These are phyloP conservation scores for Eurystomus glaucurus DNA, from an alignment of 2,797 vertebrate genomes.

Conservation along the genomic window DNA sequence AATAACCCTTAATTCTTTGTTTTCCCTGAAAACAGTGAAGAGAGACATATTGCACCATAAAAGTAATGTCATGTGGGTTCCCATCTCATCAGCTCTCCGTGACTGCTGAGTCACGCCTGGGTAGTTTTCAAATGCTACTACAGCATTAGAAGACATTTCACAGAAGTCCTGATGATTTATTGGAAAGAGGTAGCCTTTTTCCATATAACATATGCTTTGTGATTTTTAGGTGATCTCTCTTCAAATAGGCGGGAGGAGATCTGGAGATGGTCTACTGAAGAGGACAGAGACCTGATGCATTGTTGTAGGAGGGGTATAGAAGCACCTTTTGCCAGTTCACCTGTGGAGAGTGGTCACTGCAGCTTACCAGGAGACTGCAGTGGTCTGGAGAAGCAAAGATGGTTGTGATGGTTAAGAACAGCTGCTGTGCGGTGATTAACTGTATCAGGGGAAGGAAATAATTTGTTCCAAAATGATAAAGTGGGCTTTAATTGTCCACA, in stretches of 20 bases:
- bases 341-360: background rate
- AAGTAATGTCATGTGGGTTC: conserved; percentile 55
- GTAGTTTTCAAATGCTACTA: conserved; percentile 34
- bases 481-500: conserved; percentile 79
- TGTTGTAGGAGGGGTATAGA: background rate
- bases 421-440: conserved; percentile 39
- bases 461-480: conserved; percentile 73
- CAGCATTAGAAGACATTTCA: background rate
- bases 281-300: background rate
- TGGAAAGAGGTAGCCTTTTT: background rate
- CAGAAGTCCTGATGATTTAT: background rate
- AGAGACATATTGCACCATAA: conserved; percentile 57
- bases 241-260: background rate
- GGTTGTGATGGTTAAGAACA: background rate
- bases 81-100: conserved; percentile 50
- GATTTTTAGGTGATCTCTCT: background rate
- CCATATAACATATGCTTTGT: background rate
- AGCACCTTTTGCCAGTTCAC: background rate
- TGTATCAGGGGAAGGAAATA: conserved; percentile 44
- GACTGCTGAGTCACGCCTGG: conserved; percentile 35
- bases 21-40: conserved; percentile 30
- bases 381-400: conserved; percentile 12
- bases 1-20: conserved; percentile 64
- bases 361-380: background rate
- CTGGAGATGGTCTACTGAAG: background rate